Base-by-base conservation (phyloP, 2,888 invertebrate genomes). In the Eristalinus aeneus region DNA sequence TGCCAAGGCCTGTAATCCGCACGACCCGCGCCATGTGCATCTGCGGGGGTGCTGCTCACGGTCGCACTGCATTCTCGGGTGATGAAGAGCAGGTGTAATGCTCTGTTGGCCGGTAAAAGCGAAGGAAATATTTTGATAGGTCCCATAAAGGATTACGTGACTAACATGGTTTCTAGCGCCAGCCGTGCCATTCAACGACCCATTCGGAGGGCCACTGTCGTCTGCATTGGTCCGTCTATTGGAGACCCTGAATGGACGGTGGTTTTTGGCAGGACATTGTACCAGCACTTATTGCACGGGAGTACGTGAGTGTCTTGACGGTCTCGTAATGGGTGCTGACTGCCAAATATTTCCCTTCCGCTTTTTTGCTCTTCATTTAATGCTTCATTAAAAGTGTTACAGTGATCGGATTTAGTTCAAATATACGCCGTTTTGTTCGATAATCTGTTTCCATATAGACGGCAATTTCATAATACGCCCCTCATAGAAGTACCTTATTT, bases 251-350 rank as follows among this genome's bases (percentile, higher is more conserved):
- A 12, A 69, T 71, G 56, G 65, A 31, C 61, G 69, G 69, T 82
- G 71, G 82, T 78, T 86, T 77, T 75, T 84, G 86, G 82, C 86
- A 86, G 74, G 77, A 82, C 74, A 86, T 82, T 76, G 78, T 82
- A 68, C 74, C 69, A 77, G 73, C 71, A 73, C 77, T 73, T 72
- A 74, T 34, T 65, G 56, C 20, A 60, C 11, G 58, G 60, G 63
- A 39, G 39, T 86, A 86, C 82, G 77, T 82, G 77, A 75, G 77
- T 77, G 80, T 76, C 63, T 54, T 58, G 65, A 64, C 72, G 76
- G 72, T 61, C 20, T 22, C 46, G 56, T 22, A 63, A 71, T 39
- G 39, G 54, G 54, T 54, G 54, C 71, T 63, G 58, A 16, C n/a
- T n/a, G n/a, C n/a, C n/a, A n/a, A n/a, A n/a, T n/a, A n/a, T n/a